A percentile compares a stretch with the other conserved stretches of the same genome.
These are phyloP conservation scores for Chrysomela aeneicollis DNA, from an alignment of 2,888 invertebrate genomes.

Conservation along the genomic window DNA sequence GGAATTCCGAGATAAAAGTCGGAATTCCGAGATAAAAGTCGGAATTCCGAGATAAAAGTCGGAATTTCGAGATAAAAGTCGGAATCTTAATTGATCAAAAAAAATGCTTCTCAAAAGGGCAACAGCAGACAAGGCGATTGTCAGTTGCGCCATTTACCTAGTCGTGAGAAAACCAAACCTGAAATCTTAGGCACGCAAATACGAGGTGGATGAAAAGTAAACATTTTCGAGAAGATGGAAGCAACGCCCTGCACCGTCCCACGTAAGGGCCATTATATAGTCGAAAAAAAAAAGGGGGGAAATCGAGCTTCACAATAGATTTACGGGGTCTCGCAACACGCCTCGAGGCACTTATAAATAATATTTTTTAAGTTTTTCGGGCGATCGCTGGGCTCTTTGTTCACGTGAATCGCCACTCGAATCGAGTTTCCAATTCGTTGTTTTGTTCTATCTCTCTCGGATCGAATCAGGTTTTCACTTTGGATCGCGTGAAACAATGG, in stretches of 20 bases:
- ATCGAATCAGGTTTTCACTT: neutral
- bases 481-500: no score
- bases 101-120: no score
- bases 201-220: neutral
- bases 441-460: neutral
- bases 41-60: no score
- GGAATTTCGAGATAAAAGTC: no score
- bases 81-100: no score
- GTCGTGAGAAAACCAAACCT: neutral
- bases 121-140: no score
- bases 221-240: neutral
- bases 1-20: no score
- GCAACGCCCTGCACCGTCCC: neutral
- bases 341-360: constrained; percentile 9
- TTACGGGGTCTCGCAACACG: neutral
- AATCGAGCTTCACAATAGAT: neutral
- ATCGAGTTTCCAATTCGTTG: neutral
- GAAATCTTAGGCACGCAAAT: neutral
- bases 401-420: neutral
- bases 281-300: neutral
- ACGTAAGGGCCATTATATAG: no score
- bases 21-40: no score
- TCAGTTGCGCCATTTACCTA: no score
- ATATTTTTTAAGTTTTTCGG: constrained; percentile 9
- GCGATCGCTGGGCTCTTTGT: neutral